A percentile compares a stretch with the other conserved stretches of the same genome.
These are phyloP conservation scores for Notiomystis cincta DNA, from an alignment of 2,113 vertebrate genomes.

Conservation along the genomic window DNA sequence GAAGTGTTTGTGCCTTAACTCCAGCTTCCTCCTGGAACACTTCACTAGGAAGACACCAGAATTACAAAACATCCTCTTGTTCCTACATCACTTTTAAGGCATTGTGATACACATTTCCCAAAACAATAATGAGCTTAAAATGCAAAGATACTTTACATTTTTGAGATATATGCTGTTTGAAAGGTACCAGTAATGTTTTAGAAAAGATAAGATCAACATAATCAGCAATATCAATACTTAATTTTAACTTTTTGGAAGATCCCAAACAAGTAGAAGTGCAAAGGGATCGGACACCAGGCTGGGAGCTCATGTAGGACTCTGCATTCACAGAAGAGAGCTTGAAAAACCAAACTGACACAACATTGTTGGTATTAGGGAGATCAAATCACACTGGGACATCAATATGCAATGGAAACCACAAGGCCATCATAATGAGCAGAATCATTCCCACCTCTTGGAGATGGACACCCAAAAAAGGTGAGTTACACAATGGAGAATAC, in stretches of 20 bases:
- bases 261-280: background rate
- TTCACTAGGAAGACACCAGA: background rate
- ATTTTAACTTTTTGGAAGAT: background rate
- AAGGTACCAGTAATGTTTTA: background rate
- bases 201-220: background rate
- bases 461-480: rapidly evolving
- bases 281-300: background rate
- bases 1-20: background rate
- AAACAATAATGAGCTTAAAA: background rate
- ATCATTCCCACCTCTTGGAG: background rate
- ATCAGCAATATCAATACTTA: background rate
- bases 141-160: background rate
- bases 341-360: background rate
- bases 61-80: background rate
- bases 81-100: background rate
- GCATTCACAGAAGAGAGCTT: background rate
- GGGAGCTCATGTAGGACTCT: background rate
- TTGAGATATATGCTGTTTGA: background rate
- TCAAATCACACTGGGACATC: background rate
- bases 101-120: rapidly evolving
- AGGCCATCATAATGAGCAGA: background rate
- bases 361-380: background rate
- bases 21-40: background rate
- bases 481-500: rapidly evolving
- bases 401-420: background rate